phyloP scores from a whole-genome alignment of 2,113 vertebrate species.

The Ctenodactylus gundi region DNA sequence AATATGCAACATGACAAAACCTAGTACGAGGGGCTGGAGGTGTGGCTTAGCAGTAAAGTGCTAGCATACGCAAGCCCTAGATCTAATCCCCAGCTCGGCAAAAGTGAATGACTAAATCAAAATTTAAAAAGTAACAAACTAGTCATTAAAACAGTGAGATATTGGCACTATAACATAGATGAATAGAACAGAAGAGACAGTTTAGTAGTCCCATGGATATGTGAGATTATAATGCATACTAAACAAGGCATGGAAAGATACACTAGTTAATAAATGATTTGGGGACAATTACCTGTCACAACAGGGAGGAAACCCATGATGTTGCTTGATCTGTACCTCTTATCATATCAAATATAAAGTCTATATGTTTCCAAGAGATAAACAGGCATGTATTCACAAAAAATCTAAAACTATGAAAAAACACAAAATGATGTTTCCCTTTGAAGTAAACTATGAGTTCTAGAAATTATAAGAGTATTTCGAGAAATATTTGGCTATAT shows the following conservation, averaged over 20 bases:
- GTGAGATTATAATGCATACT: background rate
- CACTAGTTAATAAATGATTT: background rate
- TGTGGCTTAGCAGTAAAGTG: too few relatives aligned
- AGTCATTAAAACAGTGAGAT: background rate
- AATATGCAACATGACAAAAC: background rate
- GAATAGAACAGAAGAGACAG: background rate
- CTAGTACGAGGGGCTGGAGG: background rate
- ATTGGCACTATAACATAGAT: background rate
- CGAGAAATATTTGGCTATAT: background rate
- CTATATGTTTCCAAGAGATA: conserved; percentile 1
- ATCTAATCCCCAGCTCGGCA: too few relatives aligned
- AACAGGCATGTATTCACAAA: background rate
- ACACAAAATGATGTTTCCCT: background rate
- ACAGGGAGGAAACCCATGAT: background rate
- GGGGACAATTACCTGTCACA: background rate
- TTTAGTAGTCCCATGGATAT: background rate
- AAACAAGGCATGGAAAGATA: background rate
- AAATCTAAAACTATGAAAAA: background rate
- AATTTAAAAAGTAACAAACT: background rate
- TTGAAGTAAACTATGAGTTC: background rate
- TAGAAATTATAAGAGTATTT: conserved; percentile 10
- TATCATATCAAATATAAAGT: conserved; percentile 17
- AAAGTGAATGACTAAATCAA: too few relatives aligned
- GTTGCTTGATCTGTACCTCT: background rate
- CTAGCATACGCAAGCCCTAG: too few relatives aligned